phyloP scores from a whole-genome alignment of 2,797 vertebrate species.

The Antennarius maculatus region DNA sequence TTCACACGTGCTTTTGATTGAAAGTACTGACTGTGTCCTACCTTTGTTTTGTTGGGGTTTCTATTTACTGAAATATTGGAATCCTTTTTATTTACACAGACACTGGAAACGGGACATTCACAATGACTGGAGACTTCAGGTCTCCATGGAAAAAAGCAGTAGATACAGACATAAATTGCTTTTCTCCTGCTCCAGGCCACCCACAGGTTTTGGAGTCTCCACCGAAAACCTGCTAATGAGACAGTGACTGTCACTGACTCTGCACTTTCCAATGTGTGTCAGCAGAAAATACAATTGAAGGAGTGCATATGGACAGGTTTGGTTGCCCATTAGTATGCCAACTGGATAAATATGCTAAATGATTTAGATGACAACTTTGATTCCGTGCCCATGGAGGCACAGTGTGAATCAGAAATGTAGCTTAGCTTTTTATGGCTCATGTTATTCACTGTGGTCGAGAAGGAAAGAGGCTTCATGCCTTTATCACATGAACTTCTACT shows the following conservation, averaged over 20 bases:
- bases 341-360: conserved; percentile 74
- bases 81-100: conserved; percentile 62
- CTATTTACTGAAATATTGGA: conserved; percentile 64
- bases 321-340: conserved; percentile 67
- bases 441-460: conserved; percentile 63
- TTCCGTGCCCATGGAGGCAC: conserved; percentile 67
- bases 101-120: conserved; percentile 45
- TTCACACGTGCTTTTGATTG: conserved; percentile 78
- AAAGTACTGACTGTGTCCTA: conserved; percentile 73
- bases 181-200: conserved; percentile 69
- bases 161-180: conserved; percentile 52
- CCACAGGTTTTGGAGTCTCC: conserved; percentile 64
- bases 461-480: conserved; percentile 58
- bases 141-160: conserved; percentile 70
- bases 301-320: conserved; percentile 68
- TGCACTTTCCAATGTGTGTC: conserved; percentile 71
- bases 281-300: conserved; percentile 71
- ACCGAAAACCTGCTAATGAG: conserved; percentile 73
- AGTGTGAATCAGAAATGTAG: conserved; percentile 67
- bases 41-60: conserved; percentile 71
- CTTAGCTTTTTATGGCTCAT: conserved; percentile 69
- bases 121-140: conserved; percentile 48
- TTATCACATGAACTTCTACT: conserved; percentile 31
- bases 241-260: conserved; percentile 71
- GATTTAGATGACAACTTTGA: conserved; percentile 75